These are phyloP conservation scores for Tyria jacobaeae DNA, from an alignment of 2,888 invertebrate genomes.

Conservation along the genomic window DNA sequence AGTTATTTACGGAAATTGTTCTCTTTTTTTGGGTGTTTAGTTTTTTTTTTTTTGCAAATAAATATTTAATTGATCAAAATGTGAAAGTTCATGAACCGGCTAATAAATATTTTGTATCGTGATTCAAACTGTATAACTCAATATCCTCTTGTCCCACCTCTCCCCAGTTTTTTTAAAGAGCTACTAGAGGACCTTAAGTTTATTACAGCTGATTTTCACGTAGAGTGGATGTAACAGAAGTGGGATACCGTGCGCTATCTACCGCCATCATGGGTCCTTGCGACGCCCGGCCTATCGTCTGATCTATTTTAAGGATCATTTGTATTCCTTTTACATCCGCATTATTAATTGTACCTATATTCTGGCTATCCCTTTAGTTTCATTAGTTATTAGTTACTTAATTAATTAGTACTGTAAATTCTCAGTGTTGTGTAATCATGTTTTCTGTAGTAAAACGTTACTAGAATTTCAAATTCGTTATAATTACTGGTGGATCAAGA, in stretches of 20 bases:
- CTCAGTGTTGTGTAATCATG: not conserved
- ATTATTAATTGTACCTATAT: slow-evolving; percentile 41
- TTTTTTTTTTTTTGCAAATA: too few relatives aligned
- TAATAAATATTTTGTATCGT: not conserved
- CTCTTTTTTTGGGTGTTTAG: too few relatives aligned
- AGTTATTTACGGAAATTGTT: too few relatives aligned
- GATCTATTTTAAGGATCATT: slow-evolving; percentile 58
- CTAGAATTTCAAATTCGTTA: not conserved
- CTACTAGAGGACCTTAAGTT: slow-evolving; percentile 36
- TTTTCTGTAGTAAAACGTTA: not conserved
- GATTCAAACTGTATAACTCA: slow-evolving; percentile 1
- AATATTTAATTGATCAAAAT: too few relatives aligned
- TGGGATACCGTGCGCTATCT: slow-evolving; percentile 42
- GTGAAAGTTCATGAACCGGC: too few relatives aligned
- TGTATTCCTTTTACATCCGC: slow-evolving; percentile 49
- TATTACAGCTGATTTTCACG: slow-evolving; percentile 27
- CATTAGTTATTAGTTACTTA: too few relatives aligned
- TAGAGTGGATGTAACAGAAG: slow-evolving; percentile 29
- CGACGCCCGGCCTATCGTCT: slow-evolving; percentile 47
- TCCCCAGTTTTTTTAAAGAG: slow-evolving; percentile 28
- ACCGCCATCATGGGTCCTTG: slow-evolving; percentile 18
- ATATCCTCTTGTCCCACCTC: not conserved
- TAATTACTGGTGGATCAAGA: too few relatives aligned
- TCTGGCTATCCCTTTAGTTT: slow-evolving; percentile 13
- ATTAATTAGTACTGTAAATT: slow-evolving; percentile 9